phyloP scores from a whole-genome alignment of 2,797 vertebrate species.

The Zalophus californianus region DNA sequence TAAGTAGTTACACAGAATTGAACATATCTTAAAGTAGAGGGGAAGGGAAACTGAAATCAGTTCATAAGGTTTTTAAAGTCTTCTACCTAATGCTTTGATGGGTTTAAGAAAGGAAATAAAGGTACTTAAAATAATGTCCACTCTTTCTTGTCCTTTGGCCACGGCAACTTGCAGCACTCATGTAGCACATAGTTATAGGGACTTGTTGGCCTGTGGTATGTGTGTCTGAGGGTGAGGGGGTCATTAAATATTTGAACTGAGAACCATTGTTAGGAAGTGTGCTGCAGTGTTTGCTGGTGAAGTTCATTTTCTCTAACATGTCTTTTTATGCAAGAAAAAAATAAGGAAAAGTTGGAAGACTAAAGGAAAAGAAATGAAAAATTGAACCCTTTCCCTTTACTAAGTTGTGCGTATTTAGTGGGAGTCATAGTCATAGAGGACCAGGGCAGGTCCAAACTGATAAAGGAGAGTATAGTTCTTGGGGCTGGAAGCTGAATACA shows the following conservation, averaged over 20 bases:
- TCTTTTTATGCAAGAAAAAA: background rate
- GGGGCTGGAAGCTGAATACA: background rate
- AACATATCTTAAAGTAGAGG: background rate
- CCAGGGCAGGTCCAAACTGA: background rate
- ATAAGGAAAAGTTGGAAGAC: background rate
- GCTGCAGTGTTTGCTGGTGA: background rate
- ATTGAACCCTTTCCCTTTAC: background rate
- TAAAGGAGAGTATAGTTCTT: background rate
- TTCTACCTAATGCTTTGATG: background rate
- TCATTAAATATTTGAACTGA: background rate
- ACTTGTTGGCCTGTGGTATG: no score
- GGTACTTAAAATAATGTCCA: background rate
- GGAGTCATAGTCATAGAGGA: background rate
- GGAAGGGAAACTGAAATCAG: background rate
- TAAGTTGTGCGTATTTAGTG: background rate
- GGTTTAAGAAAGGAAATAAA: background rate
- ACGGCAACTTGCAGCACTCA: background rate
- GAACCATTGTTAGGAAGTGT: background rate
- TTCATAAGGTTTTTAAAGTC: background rate
- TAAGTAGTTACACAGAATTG: background rate
- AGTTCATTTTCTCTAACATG: background rate
- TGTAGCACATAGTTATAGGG: background rate
- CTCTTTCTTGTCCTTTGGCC: background rate
- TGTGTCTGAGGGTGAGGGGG: background rate
- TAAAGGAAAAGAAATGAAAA: background rate